Evolutionary conservation across 2,113 vertebrate genomes (phyloP).

Genomic region (Oreochromis aureus): DNA sequence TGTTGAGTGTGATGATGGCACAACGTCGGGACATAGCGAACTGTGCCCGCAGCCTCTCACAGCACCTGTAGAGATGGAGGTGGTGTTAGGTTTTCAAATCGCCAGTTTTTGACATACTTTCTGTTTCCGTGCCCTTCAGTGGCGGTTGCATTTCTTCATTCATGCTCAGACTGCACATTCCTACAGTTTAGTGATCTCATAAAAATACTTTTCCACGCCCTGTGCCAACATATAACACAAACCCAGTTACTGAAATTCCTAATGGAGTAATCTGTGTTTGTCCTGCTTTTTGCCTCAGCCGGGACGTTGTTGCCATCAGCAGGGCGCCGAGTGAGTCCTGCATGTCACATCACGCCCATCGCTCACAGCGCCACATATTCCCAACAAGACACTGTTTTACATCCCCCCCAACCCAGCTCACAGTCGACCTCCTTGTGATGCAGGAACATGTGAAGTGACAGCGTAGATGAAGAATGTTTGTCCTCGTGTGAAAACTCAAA

Average conservation of each 20-base stretch:
- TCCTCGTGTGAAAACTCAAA: not conserved
- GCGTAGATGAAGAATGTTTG: not conserved
- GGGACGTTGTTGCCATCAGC: conserved; percentile 32
- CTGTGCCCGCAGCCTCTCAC: not conserved
- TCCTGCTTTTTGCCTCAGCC: conserved; percentile 5
- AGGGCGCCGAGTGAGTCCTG: not conserved
- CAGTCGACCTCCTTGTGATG: not conserved
- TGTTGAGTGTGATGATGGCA: not conserved
- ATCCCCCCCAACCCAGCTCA: not conserved
- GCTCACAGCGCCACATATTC: not conserved
- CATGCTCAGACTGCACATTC: not conserved
- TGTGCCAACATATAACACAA: not conserved
- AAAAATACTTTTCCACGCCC: not conserved
- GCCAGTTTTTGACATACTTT: not conserved
- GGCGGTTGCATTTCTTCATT: too few species aligned
- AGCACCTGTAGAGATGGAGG: not conserved
- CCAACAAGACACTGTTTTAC: not conserved
- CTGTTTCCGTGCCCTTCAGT: not conserved
- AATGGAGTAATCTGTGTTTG: conserved; percentile 25
- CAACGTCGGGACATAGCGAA: not conserved
- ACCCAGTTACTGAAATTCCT: not conserved
- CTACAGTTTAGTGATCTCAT: not conserved
- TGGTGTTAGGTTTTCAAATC: not conserved
- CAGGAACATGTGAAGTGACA: not conserved
- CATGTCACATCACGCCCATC: not conserved